Evolutionary conservation across 2,113 vertebrate genomes (phyloP), one percentile per base, ranked within the genome.

Genomic region (Dasypus novemcinctus): DNA sequence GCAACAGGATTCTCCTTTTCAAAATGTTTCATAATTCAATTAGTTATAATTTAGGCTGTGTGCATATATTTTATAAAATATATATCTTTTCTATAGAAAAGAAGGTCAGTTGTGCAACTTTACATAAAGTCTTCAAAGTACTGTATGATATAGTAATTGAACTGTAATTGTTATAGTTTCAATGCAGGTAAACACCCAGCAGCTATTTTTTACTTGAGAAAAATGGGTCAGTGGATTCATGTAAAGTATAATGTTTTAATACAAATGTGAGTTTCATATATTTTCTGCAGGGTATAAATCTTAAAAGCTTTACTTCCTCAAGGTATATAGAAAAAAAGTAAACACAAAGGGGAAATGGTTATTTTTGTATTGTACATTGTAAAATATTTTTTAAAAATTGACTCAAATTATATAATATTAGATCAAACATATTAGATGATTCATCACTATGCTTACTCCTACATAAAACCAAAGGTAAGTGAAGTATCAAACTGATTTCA

Each of bases 241-340:
- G 52, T 93, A 97, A 97, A 95, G 57, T 54, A 46, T 31, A 80
- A 88, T 96, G 82, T 63, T 97, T 98, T 89, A 54, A 97, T 96
- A 93, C 71, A 78, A 87, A 96, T 89, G 63, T 95, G 75, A 97
- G 75, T 97, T 98, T 89, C 92, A 92, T 14, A 57, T 94, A 94
- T 68, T 82, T 97, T 74, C 61, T 97, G 46, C 0, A 10, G 79
- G 89, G 97, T 97, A 72, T 97, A 97, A 95, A 94, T 95, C 95
- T 98, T 98, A 98, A 98, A 98, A 98, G 98, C 97, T 96, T 98
- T 95, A 0, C 97, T 86, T 98, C 98, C 98, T 97, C 75, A 92
- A 98, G 98, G 91, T 96, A 38, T 87, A 71, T 96, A n/a, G 1
- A 57, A 94, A 75, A 94, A 63, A 96, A 92, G 72, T 68, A 97